Evolutionary conservation across 2,113 vertebrate genomes (phyloP).

Genomic region (Smithornis capensis): DNA sequence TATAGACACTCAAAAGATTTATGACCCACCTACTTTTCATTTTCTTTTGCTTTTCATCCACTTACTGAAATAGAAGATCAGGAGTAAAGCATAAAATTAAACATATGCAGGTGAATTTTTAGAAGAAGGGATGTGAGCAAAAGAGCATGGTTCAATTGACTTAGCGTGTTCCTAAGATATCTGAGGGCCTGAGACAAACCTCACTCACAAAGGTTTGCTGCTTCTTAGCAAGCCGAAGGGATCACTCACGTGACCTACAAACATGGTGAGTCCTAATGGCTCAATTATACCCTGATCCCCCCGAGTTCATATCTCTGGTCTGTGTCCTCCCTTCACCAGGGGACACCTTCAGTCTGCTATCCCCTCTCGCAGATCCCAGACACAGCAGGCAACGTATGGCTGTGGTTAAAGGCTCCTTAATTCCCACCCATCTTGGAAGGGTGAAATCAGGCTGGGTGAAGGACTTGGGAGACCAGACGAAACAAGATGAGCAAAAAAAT

Average conservation of each 20-base stretch:
- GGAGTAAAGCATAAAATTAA: not conserved
- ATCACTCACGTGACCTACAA: accelerated
- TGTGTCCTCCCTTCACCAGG: not conserved
- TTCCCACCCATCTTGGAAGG: not conserved
- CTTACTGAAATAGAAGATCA: not conserved
- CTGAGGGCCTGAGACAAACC: not conserved
- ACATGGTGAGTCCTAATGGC: not conserved
- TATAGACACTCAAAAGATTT: not conserved
- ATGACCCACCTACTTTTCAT: not conserved
- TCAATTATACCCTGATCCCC: not conserved
- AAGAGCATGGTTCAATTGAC: not conserved
- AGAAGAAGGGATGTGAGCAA: not conserved
- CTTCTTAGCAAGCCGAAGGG: not conserved
- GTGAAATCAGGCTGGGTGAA: not conserved
- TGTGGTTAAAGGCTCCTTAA: not conserved
- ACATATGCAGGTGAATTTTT: not conserved
- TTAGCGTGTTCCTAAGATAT: not conserved
- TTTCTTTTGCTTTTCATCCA: not conserved
- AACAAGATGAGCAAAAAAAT: not conserved
- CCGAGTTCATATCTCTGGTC: accelerated
- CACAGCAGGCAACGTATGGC: no score
- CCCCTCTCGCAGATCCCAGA: not conserved
- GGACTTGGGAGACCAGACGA: not conserved
- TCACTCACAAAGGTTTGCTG: not conserved
- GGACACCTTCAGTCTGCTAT: no score